These are phyloP conservation scores for Stichodactyla mertensii DNA, from an alignment of 64 coral and sea anemone species.

Conservation along the genomic window DNA sequence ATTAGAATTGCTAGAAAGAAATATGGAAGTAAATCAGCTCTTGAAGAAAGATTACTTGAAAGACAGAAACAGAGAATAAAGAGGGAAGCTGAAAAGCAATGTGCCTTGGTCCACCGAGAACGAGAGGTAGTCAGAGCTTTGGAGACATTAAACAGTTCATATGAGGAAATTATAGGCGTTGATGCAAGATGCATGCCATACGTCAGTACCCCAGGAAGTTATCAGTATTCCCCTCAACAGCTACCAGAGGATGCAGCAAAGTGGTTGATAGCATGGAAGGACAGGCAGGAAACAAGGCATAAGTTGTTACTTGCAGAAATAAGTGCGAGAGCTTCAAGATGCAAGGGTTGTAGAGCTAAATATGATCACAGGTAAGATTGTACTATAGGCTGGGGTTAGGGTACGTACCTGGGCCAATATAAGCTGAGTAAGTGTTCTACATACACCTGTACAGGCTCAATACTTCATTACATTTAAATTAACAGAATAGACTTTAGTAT, in stretches of 20 bases:
- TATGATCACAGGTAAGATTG: slow-evolving; percentile 78
- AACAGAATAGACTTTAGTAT: no score
- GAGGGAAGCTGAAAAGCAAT: slow-evolving; percentile 94
- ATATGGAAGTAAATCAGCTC: slow-evolving; percentile 77
- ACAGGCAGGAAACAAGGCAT: slow-evolving; percentile 85
- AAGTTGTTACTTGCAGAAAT: slow-evolving; percentile 87
- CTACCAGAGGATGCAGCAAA: slow-evolving; percentile 87
- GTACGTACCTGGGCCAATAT: no score
- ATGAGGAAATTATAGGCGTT: slow-evolving; percentile 78
- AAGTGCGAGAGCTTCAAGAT: slow-evolving; percentile 67
- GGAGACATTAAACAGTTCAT: slow-evolving; percentile 72
- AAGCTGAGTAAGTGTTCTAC: no score
- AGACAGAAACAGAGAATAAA: slow-evolving; percentile 69
- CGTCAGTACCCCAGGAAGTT: slow-evolving; percentile 81
- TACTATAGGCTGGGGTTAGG: neutral
- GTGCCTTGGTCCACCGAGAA: slow-evolving; percentile 77
- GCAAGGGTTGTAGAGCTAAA: slow-evolving; percentile 86
- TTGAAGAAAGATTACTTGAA: slow-evolving; percentile 77
- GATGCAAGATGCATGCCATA: slow-evolving; percentile 98
- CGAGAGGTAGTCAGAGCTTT: slow-evolving; percentile 76
- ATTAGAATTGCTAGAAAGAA: slow-evolving; percentile 87
- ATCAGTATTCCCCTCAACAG: slow-evolving; percentile 89
- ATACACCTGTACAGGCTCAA: no score
- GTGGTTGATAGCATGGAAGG: slow-evolving; percentile 97
- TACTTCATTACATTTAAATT: no score